Base-by-base conservation (phyloP, 2,888 invertebrate genomes). In the Luperina testacea region DNA sequence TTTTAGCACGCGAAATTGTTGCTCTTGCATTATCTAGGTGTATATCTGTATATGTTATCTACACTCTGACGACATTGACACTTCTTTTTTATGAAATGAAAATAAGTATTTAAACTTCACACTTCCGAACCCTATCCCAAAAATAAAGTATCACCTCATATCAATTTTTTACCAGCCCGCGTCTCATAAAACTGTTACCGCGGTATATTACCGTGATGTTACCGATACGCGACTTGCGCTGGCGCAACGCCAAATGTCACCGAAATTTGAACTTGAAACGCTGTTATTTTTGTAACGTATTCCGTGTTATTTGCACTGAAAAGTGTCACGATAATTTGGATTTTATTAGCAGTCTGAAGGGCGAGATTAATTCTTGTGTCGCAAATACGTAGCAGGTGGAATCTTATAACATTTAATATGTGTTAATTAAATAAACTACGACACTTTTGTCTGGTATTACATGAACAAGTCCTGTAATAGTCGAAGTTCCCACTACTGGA, bases 231-330 rank as follows among this genome's bases (percentile, higher is more conserved):
- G 85, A 77, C 72, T 63, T 84, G 82, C 75, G 81, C 86, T 92
- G 92, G 92, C 90, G 76, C 51, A 32, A 0, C 6, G 91, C 92
- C 92, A 92, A 88, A 80, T 90, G 91, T 91, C 92, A 90, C 88
- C 88, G 75, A 72, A 68, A 87, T 90, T 83, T 90, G 91, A 92
- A 91, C 91, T 92, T 92, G 92, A 87, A 90, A 82, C 87, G 79
- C 81, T 88, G 92, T 92, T 92, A 92, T 92, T 92, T 90, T 92
- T 88, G 92, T 92, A 91, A 90, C 90, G 72, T 79, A 88, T 84
- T 86, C 89, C 87, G 80, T 82, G 83, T 84, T 90, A 89, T 88
- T 91, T 84, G 80, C 81, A 84, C 78, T 78, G 81, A 88, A 90
- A 92, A 88, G 87, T 90, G 90, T 90, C 90, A 84, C 72, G 73